phyloP scores from a whole-genome alignment of 2,113 vertebrate genomes.

The Chaetura pelagica region DNA sequence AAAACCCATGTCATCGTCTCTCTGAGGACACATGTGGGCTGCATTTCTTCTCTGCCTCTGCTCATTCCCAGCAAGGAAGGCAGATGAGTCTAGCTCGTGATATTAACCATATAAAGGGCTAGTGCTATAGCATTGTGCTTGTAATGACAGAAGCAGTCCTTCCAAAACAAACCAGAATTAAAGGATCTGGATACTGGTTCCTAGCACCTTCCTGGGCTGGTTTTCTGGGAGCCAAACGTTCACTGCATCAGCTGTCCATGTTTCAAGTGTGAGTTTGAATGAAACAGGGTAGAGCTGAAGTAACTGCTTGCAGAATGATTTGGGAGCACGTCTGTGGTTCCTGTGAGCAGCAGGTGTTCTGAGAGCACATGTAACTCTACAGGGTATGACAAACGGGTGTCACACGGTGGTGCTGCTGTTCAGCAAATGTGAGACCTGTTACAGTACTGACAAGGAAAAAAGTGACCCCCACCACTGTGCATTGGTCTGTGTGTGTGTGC shows the following conservation, averaged over 20 bases:
- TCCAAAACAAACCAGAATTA: neutral
- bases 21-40: neutral
- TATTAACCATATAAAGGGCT: neutral
- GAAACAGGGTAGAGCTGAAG: neutral
- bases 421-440: neutral
- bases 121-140: neutral
- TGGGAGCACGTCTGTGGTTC: neutral
- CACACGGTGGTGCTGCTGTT: neutral
- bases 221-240: neutral
- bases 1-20: neutral
- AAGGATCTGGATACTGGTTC: neutral
- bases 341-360: too few species aligned
- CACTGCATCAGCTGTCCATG: neutral
- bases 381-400: neutral
- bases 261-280: neutral
- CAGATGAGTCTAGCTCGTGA: neutral
- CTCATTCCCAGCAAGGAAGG: neutral
- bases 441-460: neutral
- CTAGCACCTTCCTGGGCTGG: neutral
- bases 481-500: too few species aligned
- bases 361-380: neutral
- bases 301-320: neutral
- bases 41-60: neutral
- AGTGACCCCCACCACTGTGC: neutral
- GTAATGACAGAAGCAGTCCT: neutral